A percentile compares a stretch with the other conserved stretches of the same genome.
These are phyloP conservation scores for Cheilosia urbana DNA, from an alignment of 2,888 invertebrate genomes.

Conservation along the genomic window DNA sequence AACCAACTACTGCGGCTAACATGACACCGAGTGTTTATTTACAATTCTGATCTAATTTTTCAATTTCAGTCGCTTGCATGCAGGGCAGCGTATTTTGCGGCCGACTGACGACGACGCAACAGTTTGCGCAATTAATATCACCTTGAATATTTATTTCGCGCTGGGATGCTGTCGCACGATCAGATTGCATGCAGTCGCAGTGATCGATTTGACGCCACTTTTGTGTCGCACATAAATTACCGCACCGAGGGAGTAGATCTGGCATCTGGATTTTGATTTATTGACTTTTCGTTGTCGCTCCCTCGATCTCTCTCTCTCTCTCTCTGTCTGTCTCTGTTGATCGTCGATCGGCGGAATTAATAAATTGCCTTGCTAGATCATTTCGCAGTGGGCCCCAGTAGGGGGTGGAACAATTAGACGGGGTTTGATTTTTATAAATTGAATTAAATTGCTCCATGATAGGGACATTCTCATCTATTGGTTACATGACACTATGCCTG, in stretches of 20 bases:
- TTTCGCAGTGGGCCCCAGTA: neutral
- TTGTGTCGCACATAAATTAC: constrained; percentile 53
- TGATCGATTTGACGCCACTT: constrained; percentile 63
- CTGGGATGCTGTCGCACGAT: constrained; percentile 26
- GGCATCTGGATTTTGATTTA: constrained; percentile 41
- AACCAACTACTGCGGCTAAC: constrained; percentile 9
- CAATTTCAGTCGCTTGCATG: constrained; percentile 48
- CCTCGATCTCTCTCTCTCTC: neutral
- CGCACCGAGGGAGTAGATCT: constrained; percentile 20
- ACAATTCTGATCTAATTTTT: constrained; percentile 57
- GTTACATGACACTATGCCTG: neutral
- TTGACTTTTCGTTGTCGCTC: constrained; percentile 11
- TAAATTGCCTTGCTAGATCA: neutral
- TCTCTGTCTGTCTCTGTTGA: neutral
- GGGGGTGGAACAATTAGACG: constrained; percentile 7
- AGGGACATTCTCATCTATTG: neutral
- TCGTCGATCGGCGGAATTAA: neutral
- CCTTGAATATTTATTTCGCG: constrained; percentile 22
- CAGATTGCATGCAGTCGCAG: constrained; percentile 15
- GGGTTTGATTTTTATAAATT: constrained; percentile 25
- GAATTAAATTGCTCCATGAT: constrained; percentile 25
- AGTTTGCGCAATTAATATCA: constrained; percentile 34
- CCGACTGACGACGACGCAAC: constrained; percentile 9
- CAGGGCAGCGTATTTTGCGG: constrained; percentile 6
- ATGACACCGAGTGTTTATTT: constrained; percentile 38